A percentile compares a stretch with the other conserved stretches of the same genome.
Conservation (phyloP, 1,140 invertebrate species). For the Chelonus insularis region DNA sequence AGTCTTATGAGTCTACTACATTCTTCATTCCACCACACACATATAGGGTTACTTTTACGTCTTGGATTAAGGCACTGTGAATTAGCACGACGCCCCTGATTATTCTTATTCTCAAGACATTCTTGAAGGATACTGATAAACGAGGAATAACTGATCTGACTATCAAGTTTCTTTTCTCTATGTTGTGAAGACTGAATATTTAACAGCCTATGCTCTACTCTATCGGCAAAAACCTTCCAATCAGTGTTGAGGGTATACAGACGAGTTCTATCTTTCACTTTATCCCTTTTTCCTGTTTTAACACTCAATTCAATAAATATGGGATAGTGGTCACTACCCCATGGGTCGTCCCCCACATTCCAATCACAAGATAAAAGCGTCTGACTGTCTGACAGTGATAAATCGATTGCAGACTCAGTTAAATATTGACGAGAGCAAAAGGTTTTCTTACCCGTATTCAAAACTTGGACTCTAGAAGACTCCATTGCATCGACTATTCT, state of each 20-base stretch:
- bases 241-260: background rate
- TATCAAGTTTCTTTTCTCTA: background rate
- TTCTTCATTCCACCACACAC: conserved; percentile 13
- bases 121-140: background rate
- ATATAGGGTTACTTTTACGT: background rate
- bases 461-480: conserved; percentile 16
- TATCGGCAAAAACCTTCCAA: background rate
- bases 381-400: conserved; percentile 18
- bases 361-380: conserved; percentile 5
- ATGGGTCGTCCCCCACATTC: conserved; percentile 27
- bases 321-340: too few species aligned
- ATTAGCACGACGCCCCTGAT: background rate
- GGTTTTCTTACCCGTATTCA: conserved; percentile 23
- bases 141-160: too few species aligned
- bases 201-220: background rate
- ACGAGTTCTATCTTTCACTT: background rate
- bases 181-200: too few species aligned
- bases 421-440: background rate
- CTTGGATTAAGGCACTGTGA: too few species aligned
- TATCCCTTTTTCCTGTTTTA: background rate
- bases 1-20: conserved; percentile 10
- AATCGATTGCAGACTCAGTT: conserved; percentile 24
- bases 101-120: background rate
- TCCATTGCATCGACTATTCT: conserved; percentile 21
- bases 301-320: conserved; percentile 19